Evolutionary conservation across 2,888 invertebrate species (phyloP).

Genomic region (Thyatira batis): DNA sequence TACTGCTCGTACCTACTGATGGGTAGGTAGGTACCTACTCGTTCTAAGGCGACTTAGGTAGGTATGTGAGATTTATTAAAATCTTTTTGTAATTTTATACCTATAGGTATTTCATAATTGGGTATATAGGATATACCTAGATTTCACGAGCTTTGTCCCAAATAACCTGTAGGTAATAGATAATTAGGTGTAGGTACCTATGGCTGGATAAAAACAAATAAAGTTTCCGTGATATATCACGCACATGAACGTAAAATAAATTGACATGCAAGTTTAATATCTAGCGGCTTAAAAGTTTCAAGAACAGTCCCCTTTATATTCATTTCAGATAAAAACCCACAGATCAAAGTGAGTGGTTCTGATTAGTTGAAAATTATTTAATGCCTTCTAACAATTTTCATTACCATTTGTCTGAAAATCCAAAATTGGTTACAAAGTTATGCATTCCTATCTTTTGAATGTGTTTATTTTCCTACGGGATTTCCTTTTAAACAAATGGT

Average conservation of each 20-base stretch:
- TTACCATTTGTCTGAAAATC: not conserved
- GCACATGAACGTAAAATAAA: not conserved
- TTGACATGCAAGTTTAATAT: not conserved
- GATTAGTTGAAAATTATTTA: conserved; percentile 42
- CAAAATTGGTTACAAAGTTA: not conserved
- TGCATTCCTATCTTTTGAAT: not conserved
- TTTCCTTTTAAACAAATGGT: conserved; percentile 31
- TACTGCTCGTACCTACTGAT: conserved; percentile 20
- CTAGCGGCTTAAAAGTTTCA: conserved; percentile 1
- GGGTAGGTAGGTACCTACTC: not conserved
- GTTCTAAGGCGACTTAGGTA: not conserved
- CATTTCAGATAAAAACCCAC: conserved; percentile 39
- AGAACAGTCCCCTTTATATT: conserved; percentile 33
- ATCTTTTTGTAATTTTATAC: not conserved
- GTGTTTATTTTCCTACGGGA: not conserved
- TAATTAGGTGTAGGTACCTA: too few relatives aligned
- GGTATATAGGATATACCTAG: too few relatives aligned
- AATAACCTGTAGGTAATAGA: too few relatives aligned
- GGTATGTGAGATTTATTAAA: not conserved
- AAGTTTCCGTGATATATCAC: too few relatives aligned
- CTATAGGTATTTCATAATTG: too few relatives aligned
- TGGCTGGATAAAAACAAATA: too few relatives aligned
- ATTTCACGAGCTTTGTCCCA: too few relatives aligned
- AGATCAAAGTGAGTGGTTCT: conserved; percentile 55
- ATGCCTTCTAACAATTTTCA: too few relatives aligned